phyloP scores from a whole-genome alignment of 2,888 invertebrate genomes.

The Folsomia candida region DNA sequence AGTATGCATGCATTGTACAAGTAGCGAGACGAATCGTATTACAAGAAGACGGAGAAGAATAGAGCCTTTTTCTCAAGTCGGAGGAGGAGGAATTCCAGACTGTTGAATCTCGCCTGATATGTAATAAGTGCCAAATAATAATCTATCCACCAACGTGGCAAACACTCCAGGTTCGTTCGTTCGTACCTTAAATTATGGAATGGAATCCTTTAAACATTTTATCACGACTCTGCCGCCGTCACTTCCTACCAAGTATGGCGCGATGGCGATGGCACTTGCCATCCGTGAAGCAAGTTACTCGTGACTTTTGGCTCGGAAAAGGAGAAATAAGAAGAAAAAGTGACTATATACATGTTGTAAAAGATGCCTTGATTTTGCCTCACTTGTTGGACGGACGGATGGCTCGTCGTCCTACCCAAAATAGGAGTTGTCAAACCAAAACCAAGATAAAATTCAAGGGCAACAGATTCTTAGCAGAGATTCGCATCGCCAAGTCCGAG shows the following conservation, averaged over 20 bases:
- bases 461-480: neutral
- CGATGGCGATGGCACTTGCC: no score
- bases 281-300: neutral
- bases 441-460: conserved; percentile 6
- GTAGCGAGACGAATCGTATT: neutral
- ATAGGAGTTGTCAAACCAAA: conserved; percentile 5
- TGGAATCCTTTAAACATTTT: no score
- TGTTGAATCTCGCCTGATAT: neutral
- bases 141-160: no score
- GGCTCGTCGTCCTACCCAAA: neutral
- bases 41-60: neutral
- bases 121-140: no score
- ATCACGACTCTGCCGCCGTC: no score
- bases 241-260: no score
- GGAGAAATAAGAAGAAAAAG: no score
- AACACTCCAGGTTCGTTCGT: neutral
- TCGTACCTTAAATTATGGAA: neutral
- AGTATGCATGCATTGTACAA: neutral
- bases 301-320: no score
- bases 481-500: neutral
- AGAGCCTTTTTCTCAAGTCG: no score
- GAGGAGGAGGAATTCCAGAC: conserved; percentile 1
- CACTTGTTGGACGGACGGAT: neutral
- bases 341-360: neutral
- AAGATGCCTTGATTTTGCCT: neutral